Conservation (phyloP, 2,113 vertebrate species). For the Erpornis zantholeuca region DNA sequence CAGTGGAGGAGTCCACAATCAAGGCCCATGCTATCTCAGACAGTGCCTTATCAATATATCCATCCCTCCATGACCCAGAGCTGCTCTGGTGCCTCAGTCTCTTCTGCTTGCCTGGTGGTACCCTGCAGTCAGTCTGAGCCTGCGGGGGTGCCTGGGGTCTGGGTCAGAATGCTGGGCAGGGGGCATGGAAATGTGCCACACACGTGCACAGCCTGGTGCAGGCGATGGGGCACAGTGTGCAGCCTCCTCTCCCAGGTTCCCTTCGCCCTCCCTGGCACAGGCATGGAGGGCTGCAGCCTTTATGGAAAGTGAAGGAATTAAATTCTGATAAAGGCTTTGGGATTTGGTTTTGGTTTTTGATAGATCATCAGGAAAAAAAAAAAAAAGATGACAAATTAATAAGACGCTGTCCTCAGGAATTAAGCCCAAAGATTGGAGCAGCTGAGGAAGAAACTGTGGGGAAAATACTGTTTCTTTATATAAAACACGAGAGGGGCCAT, state of each 20-base stretch:
- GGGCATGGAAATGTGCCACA: not conserved
- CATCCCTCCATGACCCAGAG: accelerated
- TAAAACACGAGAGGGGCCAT: not conserved
- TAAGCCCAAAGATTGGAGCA: not conserved
- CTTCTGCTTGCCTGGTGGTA: not conserved
- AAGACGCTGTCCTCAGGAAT: not conserved
- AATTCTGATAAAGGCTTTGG: not conserved
- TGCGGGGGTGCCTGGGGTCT: not conserved
- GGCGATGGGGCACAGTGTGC: accelerated
- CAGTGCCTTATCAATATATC: not conserved
- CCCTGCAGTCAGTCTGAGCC: not conserved
- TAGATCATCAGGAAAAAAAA: not conserved
- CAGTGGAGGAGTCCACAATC: not conserved
- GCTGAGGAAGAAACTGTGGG: not conserved
- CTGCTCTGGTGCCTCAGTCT: not conserved
- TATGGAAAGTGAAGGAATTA: not conserved
- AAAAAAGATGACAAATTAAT: not conserved
- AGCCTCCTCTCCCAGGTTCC: not conserved
- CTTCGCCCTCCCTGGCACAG: not conserved
- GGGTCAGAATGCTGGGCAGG: not conserved
- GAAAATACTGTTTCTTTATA: not conserved
- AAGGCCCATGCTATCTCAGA: not conserved
- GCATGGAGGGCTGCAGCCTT: not conserved
- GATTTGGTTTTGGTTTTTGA: not conserved
- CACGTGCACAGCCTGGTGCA: not conserved